Evolutionary conservation across 2,888 invertebrate species (phyloP).

Genomic region (Odontocerum albicorne): DNA sequence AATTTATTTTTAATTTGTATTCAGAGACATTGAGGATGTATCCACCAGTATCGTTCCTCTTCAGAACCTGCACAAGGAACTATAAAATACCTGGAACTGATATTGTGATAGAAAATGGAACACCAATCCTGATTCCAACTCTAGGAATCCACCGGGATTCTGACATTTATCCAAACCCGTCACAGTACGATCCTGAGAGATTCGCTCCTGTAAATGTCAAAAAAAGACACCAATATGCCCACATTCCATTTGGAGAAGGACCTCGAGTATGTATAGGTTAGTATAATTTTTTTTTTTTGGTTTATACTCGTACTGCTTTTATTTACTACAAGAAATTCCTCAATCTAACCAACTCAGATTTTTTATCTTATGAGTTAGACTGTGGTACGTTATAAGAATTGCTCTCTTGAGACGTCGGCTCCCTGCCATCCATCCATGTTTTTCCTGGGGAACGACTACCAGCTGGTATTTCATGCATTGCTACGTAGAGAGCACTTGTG

Average conservation of each 20-base stretch:
- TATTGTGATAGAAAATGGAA: conserved; percentile 40
- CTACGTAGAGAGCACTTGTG: no score
- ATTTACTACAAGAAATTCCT: no score
- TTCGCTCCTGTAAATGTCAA: conserved; percentile 40
- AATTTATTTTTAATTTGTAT: not conserved
- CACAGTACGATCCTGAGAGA: conserved; percentile 44
- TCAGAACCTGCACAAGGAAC: conserved; percentile 38
- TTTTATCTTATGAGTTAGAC: no score
- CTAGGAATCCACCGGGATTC: conserved; percentile 42
- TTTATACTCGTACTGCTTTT: no score
- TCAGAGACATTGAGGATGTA: conserved; percentile 45
- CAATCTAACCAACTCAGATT: no score
- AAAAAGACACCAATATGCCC: conserved; percentile 38
- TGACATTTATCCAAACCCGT: conserved; percentile 42
- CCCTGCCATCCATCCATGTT: no score
- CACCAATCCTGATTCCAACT: conserved; percentile 41
- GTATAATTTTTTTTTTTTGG: not conserved
- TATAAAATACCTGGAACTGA: conserved; percentile 39
- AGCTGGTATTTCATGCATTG: no score
- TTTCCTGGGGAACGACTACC: no score
- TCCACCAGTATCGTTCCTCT: conserved; percentile 41
- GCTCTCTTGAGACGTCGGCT: no score
- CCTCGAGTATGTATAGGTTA: conserved; percentile 40
- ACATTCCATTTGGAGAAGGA: conserved; percentile 40
- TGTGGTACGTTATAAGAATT: no score